phyloP scores from a whole-genome alignment of 2,888 invertebrate species.

The Trichopoda pennipes region DNA sequence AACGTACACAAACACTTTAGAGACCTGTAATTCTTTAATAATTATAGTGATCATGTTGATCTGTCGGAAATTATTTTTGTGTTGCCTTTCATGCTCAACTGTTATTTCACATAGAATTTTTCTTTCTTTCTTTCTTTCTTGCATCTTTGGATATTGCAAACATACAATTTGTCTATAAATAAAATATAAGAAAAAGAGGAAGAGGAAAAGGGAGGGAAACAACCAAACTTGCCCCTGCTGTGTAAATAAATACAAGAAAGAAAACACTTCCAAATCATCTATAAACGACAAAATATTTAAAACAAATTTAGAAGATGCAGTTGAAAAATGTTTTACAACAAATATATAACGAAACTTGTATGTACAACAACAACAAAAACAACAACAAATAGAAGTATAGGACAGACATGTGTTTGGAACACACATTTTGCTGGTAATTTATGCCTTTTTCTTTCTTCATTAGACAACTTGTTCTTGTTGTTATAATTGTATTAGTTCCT shows the following conservation, averaged over 20 bases:
- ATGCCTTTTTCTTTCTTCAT: slow-evolving; percentile 21
- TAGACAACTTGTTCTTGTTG: slow-evolving; percentile 49
- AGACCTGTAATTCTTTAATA: slow-evolving; percentile 34
- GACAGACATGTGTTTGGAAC: slow-evolving; percentile 33
- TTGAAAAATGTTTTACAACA: slow-evolving; percentile 22
- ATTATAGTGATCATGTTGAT: slow-evolving; percentile 50
- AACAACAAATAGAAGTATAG: too few species aligned
- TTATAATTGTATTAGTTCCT: not conserved
- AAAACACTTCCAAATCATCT: slow-evolving; percentile 34
- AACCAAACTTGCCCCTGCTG: slow-evolving; percentile 58
- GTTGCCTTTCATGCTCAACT: slow-evolving; percentile 12
- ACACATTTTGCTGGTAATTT: slow-evolving; percentile 32
- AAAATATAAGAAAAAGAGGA: slow-evolving; percentile 26
- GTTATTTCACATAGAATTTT: slow-evolving; percentile 4
- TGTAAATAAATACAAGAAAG: slow-evolving; percentile 54
- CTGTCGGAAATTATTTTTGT: slow-evolving; percentile 43
- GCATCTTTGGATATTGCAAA: too few species aligned
- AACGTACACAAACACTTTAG: not conserved
- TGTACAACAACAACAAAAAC: slow-evolving; percentile 1
- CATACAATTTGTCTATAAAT: slow-evolving; percentile 58
- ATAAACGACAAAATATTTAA: slow-evolving; percentile 51
- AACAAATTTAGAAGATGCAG: slow-evolving; percentile 35
- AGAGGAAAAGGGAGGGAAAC: too few species aligned
- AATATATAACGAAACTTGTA: not conserved
- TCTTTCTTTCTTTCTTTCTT: not conserved